Evolutionary conservation across 2,888 invertebrate genomes (phyloP).

Genomic region (Harpagoxenus sublaevis): DNA sequence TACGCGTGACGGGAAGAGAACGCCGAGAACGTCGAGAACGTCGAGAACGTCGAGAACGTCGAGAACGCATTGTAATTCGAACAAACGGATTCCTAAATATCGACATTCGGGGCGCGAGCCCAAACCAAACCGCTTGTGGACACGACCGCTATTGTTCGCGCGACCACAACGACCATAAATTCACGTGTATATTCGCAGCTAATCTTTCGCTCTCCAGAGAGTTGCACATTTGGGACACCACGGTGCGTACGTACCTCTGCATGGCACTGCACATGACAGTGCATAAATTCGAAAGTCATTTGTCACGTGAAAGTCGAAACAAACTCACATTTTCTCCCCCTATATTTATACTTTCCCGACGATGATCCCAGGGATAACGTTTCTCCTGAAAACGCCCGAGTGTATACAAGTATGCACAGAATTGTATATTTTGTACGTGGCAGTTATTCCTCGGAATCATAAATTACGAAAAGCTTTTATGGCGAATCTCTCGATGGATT

Average conservation of each 20-base stretch:
- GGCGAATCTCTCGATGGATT: not conserved
- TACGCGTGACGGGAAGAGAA: not conserved
- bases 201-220: conserved; percentile 45
- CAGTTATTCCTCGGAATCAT: not conserved
- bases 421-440: not conserved
- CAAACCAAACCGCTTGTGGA: conserved; percentile 14
- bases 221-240: conserved; percentile 21
- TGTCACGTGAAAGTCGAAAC: conserved; percentile 65
- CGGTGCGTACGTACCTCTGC: not conserved
- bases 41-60: conserved; percentile 43
- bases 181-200: conserved; percentile 46
- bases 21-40: conserved; percentile 41
- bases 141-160: conserved; percentile 57
- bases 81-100: conserved; percentile 51
- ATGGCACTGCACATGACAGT: conserved; percentile 36
- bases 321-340: conserved; percentile 6
- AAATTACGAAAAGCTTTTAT: not conserved
- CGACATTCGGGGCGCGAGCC: conserved; percentile 62
- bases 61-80: conserved; percentile 62
- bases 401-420: not conserved
- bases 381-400: not conserved
- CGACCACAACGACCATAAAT: conserved; percentile 68
- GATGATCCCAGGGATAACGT: conserved; percentile 5
- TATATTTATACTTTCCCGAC: conserved; percentile 1
- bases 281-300: conserved; percentile 52